phyloP scores from a whole-genome alignment of 1,140 invertebrate species.

The Cardiocondyla obscurior region DNA sequence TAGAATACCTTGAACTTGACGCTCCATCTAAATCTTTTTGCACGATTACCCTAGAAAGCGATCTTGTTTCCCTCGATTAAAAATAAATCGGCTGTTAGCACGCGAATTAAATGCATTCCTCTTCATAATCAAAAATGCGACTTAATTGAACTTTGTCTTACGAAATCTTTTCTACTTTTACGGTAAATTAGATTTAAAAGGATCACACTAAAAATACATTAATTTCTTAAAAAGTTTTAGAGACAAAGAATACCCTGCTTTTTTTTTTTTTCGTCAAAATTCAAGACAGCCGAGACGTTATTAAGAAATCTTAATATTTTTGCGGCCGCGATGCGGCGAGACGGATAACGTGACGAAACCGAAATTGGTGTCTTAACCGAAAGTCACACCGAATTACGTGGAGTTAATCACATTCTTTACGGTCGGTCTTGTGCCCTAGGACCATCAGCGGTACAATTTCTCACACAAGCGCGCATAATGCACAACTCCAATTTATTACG shows the following conservation, averaged over 20 bases:
- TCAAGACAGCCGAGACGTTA: background rate
- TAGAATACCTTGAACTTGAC: constrained; percentile 38
- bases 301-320: background rate
- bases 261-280: background rate
- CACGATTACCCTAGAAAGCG: background rate
- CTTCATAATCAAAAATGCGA: background rate
- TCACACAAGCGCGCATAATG: constrained; percentile 7
- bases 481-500: constrained; percentile 15
- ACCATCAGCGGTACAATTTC: constrained; percentile 5
- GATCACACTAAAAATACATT: background rate
- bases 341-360: background rate
- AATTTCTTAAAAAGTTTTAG: background rate
- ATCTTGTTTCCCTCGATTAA: background rate
- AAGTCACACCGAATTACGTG: constrained; percentile 17
- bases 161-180: background rate
- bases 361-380: background rate
- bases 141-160: background rate
- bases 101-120: background rate
- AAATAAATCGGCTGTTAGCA: background rate
- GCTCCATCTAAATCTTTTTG: background rate
- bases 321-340: background rate
- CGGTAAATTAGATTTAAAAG: background rate
- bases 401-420: constrained; percentile 29
- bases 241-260: too few species aligned
- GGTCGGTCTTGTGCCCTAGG: constrained; percentile 8